Base-by-base conservation (phyloP, 92 coral and sea anemone genomes). In the Phymanthus crucifer region DNA sequence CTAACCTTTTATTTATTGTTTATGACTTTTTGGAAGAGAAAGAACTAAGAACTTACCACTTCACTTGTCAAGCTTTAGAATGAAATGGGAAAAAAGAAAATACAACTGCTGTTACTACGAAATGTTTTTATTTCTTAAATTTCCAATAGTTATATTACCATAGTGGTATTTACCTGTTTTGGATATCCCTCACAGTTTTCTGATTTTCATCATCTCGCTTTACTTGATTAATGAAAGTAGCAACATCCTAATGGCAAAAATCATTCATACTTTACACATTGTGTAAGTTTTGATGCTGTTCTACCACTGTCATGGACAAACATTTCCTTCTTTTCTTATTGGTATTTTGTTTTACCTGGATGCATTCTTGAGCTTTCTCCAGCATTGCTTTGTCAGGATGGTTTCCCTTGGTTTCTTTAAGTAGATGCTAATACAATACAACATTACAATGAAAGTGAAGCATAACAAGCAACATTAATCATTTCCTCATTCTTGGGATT, bases 141-240 rank as follows among this genome's bases (percentile, higher is more conserved):
- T 50, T 1, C 45, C 58, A 50, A n/a, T 17, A 50, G 24, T 50
- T 4, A 50, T 50, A 17, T 17, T 45, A 45, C 16, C 2, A 45
- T 4, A 50, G 21, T 16, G 1, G 23, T 61, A 24, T 87, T 70
- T 46, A 95, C 99, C 97, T 93, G 73, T 89, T 92, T 80, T 93
- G 96, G 58, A 95, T 90, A 70, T 95, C 97, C 61, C 88, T 91
- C 26, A 95, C 95, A 50, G 94, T 84, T 77, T 90, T 89, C 56
- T 86, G 86, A 78, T 94, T 93, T 81, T 95, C 99, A 83, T 95
- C 99, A 70, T 95, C 99, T 56, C 99, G 91, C 69, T 95, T 95
- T 45, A 91, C 87, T 40, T 94, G 96, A 71, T 95, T 95, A 70
- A 95, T 95, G 66, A 70, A 95, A 73, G 90, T 90, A 32, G 99